These are phyloP conservation scores for Vanessa tameamea DNA, from an alignment of 1,140 invertebrate species.

Conservation along the genomic window DNA sequence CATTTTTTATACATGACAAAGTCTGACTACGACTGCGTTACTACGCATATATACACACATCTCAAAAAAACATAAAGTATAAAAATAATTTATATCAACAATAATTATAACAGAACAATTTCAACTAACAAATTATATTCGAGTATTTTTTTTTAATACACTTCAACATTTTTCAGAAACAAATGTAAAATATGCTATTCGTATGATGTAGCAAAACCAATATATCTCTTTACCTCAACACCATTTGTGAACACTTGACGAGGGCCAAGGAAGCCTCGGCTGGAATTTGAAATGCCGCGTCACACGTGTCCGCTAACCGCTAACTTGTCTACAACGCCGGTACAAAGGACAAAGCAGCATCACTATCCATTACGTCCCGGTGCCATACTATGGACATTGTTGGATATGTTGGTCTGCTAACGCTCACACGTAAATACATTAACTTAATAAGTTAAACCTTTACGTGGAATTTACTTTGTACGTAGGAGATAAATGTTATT, in stretches of 20 bases:
- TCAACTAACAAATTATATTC: too few relatives aligned
- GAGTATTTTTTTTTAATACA: too few relatives aligned
- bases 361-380: constrained; percentile 34
- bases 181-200: too few relatives aligned
- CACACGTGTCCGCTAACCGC: constrained; percentile 39
- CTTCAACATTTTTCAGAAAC: too few relatives aligned
- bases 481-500: neutral
- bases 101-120: too few relatives aligned
- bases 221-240: constrained; percentile 7
- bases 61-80: too few relatives aligned
- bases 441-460: constrained; percentile 13
- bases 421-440: constrained; percentile 23
- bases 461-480: neutral
- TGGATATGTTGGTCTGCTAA: constrained; percentile 29
- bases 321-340: constrained; percentile 38
- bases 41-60: too few relatives aligned
- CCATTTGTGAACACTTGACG: constrained; percentile 23
- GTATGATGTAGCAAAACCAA: neutral
- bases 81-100: too few relatives aligned
- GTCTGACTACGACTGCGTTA: too few relatives aligned
- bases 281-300: constrained; percentile 35
- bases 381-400: constrained; percentile 35
- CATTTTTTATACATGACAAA: too few relatives aligned
- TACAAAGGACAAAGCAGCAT: constrained; percentile 32
- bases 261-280: constrained; percentile 18